Evolutionary conservation across 2,888 invertebrate genomes (phyloP).

Genomic region (Heliconius aoede): DNA sequence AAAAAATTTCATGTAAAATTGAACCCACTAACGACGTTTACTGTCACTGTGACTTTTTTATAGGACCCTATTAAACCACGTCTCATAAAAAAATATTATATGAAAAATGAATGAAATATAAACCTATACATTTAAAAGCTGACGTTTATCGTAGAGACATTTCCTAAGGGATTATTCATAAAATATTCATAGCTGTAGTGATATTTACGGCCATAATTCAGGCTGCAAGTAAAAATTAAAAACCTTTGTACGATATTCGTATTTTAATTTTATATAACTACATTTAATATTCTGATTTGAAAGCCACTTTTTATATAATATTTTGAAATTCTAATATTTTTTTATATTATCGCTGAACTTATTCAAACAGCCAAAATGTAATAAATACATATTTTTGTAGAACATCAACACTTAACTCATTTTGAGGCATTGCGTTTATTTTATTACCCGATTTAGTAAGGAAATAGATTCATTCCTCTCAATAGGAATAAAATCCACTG

Average conservation of each 20-base stretch:
- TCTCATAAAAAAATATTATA: background rate
- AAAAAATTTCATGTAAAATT: background rate
- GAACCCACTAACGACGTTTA: background rate
- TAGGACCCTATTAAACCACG: background rate
- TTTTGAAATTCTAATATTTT: background rate
- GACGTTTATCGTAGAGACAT: slow-evolving; percentile 64
- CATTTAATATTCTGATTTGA: background rate
- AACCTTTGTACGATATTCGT: slow-evolving; percentile 21
- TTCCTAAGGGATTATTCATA: slow-evolving; percentile 71
- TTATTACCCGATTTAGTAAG: background rate
- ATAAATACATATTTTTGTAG: background rate
- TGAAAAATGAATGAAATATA: slow-evolving; percentile 54
- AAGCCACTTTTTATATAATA: background rate
- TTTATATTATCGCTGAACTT: background rate
- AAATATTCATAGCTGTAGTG: slow-evolving; percentile 65
- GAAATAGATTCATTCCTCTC: background rate
- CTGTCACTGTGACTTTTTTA: background rate
- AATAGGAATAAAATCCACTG: background rate
- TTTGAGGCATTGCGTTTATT: too few relatives aligned
- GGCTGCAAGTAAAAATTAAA: slow-evolving; percentile 46
- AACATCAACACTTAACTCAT: background rate
- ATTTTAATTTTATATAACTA: background rate
- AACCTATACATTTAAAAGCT: slow-evolving; percentile 68
- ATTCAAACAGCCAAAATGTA: background rate
- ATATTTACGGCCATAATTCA: slow-evolving; percentile 45